A percentile compares a stretch with the other conserved stretches of the same genome.
These are phyloP conservation scores for Virgularia gustaviana DNA, from an alignment of 92 coral and sea anemone species.

Conservation along the genomic window DNA sequence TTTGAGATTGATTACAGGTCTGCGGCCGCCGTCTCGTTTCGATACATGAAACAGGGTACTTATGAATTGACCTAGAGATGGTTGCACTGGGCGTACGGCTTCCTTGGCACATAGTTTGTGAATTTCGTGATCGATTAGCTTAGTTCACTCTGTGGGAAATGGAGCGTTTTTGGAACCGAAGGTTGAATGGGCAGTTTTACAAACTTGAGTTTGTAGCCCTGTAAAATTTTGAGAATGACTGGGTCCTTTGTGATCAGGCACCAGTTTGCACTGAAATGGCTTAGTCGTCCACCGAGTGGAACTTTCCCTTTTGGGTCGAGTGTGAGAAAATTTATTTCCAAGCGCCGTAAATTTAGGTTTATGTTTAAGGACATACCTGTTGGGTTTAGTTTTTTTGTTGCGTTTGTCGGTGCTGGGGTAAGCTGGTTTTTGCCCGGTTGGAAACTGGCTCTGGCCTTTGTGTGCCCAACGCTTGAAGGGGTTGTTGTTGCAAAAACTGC, in stretches of 20 bases:
- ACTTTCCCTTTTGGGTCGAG: background rate
- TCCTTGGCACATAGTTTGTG: background rate
- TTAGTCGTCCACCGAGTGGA: background rate
- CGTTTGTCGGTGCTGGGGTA: background rate
- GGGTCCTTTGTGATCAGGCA: background rate
- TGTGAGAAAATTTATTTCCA: background rate
- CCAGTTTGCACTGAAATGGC: background rate
- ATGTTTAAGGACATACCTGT: background rate
- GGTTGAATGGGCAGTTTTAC: background rate
- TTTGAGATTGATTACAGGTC: background rate
- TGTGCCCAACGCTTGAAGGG: background rate
- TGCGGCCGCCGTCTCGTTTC: background rate
- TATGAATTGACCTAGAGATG: background rate
- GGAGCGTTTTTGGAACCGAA: background rate
- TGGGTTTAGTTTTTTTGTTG: background rate
- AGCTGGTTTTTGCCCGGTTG: no score
- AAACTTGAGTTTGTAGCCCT: background rate
- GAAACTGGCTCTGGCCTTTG: no score
- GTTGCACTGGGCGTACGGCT: background rate
- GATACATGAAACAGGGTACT: background rate
- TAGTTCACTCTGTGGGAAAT: background rate
- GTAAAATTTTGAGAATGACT: background rate
- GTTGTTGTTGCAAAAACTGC: background rate
- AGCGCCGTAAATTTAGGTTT: background rate
- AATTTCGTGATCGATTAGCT: background rate